Evolutionary conservation across 2,888 invertebrate genomes (phyloP), one percentile per base, ranked within the genome.

Genomic region (Parelbella ahira): DNA sequence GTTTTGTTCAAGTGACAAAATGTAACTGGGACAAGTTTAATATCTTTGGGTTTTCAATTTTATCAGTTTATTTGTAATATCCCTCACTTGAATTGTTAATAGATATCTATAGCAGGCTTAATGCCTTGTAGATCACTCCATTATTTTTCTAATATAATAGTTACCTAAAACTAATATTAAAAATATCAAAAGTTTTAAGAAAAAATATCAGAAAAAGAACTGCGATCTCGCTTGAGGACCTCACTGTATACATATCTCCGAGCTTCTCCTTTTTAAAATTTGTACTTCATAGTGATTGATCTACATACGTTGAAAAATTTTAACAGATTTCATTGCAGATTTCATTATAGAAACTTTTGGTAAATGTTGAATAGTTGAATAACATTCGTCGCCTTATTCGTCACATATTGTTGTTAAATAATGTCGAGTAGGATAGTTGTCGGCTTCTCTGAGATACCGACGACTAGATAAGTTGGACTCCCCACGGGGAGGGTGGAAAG

Each of bases 361-460:
- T 13, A 13, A 25, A 21, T 34, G 41, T 41, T 33, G 8, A 34
- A 8, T 41, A 44, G 37, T 44, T 13, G 29, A 29, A 45, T 48
- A 49, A 48, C 47, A 49, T 51, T 3, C 4, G 15, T 1, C 36
- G 73, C 69, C 73, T 77, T 76, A 71, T 64, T 56, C 60, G 45
- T 68, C 67, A 67, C 68, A 66, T 53, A 58, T 74, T 77, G 69
- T 76, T 80, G 71, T 72, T 72, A 68, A 60, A 63, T 67, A 67
- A 64, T 66, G 60, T 61, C 54, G 56, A 59, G 63, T 43, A 47
- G 34, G 29, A 29, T 43, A 42, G 60, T 69, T 71, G 68, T 74
- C 72, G 68, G 68, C 59, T 63, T 60, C 54, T 53, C 53, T 47
- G 46, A 43, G 44, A 42, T 30, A 34, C 15, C 28, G 13, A 33